These are phyloP conservation scores for Alloplasta piceator DNA, from an alignment of 2,888 invertebrate genomes.

Conservation along the genomic window DNA sequence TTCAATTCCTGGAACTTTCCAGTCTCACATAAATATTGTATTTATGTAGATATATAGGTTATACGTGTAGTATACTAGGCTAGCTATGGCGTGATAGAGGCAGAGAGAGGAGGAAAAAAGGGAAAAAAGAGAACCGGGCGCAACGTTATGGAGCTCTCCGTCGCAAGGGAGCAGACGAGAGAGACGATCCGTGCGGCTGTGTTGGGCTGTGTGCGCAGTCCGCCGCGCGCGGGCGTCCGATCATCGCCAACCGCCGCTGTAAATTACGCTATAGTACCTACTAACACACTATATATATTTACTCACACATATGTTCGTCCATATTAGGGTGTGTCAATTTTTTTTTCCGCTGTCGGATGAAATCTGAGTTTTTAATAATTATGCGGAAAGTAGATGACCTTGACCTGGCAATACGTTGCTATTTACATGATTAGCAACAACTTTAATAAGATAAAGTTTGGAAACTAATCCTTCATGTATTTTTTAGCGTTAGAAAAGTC, in stretches of 20 bases:
- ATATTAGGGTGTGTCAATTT: no score
- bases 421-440: no score
- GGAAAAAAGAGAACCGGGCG: constrained; percentile 1
- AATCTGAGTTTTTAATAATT: no score
- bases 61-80: constrained; percentile 2
- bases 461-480: no score
- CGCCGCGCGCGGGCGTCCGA: constrained; percentile 25
- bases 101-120: neutral
- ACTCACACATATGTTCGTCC: neutral
- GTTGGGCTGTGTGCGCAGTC: constrained; percentile 41
- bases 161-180: constrained; percentile 19
- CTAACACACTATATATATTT: constrained; percentile 27
- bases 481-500: no score
- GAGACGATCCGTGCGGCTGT: constrained; percentile 50
- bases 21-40: no score
- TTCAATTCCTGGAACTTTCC: no score
- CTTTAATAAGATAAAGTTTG: no score
- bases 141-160: constrained; percentile 21
- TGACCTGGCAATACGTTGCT: no score
- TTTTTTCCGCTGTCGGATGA: no score
- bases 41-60: constrained; percentile 6
- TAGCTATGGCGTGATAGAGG: constrained; percentile 18
- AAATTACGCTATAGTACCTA: constrained; percentile 50
- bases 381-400: no score
- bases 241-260: constrained; percentile 47